A percentile compares a stretch with the other conserved stretches of the same genome.
Evolutionary conservation across 2,797 vertebrate species (phyloP).

Genomic region (Eidolon dupreanum): DNA sequence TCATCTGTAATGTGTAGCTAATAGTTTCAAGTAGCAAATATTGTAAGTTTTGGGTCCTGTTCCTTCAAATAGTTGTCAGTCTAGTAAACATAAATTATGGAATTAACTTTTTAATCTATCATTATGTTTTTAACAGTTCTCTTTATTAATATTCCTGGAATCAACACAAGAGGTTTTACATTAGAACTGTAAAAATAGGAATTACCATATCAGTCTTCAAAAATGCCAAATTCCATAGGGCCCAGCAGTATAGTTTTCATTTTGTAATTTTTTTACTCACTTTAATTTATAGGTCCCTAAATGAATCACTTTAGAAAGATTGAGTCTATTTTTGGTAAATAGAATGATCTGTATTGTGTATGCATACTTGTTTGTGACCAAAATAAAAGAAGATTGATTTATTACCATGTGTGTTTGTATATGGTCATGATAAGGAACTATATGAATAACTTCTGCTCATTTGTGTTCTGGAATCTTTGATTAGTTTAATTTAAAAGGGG

Average conservation of each 20-base stretch:
- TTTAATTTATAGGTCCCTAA: slow-evolving; percentile 34
- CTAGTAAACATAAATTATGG: background rate
- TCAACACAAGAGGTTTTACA: slow-evolving; percentile 1
- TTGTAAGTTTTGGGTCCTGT: slow-evolving; percentile 35
- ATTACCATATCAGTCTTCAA: background rate
- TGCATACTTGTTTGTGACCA: background rate
- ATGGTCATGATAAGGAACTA: background rate
- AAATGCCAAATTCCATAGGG: slow-evolving; percentile 11
- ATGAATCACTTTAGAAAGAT: slow-evolving; percentile 43
- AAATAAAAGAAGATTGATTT: slow-evolving; percentile 24
- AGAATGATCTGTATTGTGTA: background rate
- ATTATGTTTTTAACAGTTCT: slow-evolving; percentile 34
- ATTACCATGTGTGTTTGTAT: slow-evolving; percentile 16
- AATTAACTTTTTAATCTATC: slow-evolving; percentile 48
- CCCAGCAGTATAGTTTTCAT: background rate
- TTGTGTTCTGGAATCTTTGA: slow-evolving; percentile 31
- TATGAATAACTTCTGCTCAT: slow-evolving; percentile 16
- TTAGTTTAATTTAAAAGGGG: slow-evolving; percentile 22
- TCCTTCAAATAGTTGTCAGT: slow-evolving; percentile 30
- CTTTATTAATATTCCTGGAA: background rate
- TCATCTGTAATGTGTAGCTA: background rate
- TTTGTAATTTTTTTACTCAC: slow-evolving; percentile 8
- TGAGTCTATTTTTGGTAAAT: slow-evolving; percentile 57
- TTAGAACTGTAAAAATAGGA: slow-evolving; percentile 37
- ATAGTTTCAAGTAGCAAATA: slow-evolving; percentile 46